These are phyloP conservation scores for Hippocampus zosterae DNA, from an alignment of 2,113 vertebrate species.

Conservation along the genomic window DNA sequence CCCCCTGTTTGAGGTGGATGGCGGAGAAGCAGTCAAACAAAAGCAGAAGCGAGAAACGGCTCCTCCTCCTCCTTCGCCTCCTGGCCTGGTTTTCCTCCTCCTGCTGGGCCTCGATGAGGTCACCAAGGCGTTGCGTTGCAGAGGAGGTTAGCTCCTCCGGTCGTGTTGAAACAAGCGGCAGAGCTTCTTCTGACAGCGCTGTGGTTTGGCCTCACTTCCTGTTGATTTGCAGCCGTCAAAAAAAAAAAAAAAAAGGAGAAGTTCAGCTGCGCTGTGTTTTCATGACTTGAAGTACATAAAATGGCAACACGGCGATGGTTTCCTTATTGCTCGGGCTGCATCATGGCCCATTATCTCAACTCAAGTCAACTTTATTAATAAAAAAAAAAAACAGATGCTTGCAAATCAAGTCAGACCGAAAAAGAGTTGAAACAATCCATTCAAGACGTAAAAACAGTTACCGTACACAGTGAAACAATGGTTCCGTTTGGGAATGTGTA, in stretches of 20 bases:
- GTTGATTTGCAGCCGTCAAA: slow-evolving; percentile 64
- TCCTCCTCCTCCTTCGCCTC: background rate
- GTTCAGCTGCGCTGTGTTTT: slow-evolving; percentile 18
- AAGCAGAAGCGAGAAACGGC: background rate
- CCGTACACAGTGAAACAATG: too few relatives aligned
- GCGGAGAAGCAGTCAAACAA: background rate
- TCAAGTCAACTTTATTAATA: too few relatives aligned
- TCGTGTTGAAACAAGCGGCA: slow-evolving; percentile 71
- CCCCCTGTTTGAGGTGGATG: background rate
- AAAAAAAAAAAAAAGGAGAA: slow-evolving; percentile 64
- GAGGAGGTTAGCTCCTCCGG: slow-evolving; percentile 1
- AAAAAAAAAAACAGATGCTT: too few relatives aligned
- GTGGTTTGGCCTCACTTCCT: slow-evolving; percentile 77
- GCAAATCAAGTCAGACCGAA: too few relatives aligned
- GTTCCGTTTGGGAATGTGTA: too few relatives aligned
- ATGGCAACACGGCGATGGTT: background rate
- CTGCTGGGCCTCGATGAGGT: background rate
- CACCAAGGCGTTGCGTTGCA: background rate
- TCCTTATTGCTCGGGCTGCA: too few relatives aligned
- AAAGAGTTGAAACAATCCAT: too few relatives aligned
- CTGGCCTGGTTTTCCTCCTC: background rate
- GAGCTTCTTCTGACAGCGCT: slow-evolving; percentile 53
- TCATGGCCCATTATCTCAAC: too few relatives aligned
- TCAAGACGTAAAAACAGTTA: too few relatives aligned
- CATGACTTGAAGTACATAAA: too few relatives aligned